Evolutionary conservation across 2,113 vertebrate species (phyloP).

Genomic region (Melanocharis versteri): DNA sequence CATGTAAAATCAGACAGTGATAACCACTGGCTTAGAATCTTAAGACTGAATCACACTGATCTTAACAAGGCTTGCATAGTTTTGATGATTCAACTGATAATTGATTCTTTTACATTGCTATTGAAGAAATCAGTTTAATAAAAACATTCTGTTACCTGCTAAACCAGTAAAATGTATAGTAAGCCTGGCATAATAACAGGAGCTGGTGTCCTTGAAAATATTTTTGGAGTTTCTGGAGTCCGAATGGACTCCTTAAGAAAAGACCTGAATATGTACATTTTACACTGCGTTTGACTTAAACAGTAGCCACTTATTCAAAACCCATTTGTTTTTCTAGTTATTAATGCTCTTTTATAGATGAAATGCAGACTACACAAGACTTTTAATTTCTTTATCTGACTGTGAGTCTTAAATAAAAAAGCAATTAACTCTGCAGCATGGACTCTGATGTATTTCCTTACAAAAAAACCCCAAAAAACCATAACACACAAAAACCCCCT

Average conservation of each 20-base stretch:
- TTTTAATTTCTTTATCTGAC: background rate
- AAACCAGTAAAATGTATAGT: background rate
- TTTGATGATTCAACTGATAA: background rate
- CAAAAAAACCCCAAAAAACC: accelerated
- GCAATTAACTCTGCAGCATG: background rate
- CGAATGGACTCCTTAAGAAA: background rate
- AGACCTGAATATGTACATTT: accelerated
- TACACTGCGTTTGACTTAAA: background rate
- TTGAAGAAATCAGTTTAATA: background rate
- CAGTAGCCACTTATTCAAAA: background rate
- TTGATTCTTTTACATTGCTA: background rate
- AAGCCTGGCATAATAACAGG: background rate
- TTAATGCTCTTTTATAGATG: background rate
- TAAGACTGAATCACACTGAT: background rate
- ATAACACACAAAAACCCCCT: background rate
- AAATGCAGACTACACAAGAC: background rate
- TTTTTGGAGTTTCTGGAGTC: background rate
- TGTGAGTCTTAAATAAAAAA: background rate
- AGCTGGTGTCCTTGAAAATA: background rate
- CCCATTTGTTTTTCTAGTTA: background rate
- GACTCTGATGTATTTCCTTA: background rate
- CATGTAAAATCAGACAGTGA: background rate
- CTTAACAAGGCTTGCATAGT: background rate
- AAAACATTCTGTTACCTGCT: background rate
- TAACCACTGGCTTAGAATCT: background rate